Conservation (phyloP, 2,113 vertebrate species). For the Pogonocichla stellata region DNA sequence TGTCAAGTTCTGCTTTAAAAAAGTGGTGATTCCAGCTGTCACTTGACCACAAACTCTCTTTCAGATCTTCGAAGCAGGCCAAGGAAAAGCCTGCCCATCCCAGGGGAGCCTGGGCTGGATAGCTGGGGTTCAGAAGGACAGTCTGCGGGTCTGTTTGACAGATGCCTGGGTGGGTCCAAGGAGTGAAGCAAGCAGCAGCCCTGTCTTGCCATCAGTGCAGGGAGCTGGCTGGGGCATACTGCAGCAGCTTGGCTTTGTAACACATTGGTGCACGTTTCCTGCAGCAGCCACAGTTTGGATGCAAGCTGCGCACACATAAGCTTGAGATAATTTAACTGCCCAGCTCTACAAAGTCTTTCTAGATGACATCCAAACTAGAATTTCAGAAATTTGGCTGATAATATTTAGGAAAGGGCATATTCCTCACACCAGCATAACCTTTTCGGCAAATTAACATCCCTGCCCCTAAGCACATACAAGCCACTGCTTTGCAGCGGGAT, state of each 20-base stretch:
- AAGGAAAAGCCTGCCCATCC: neutral
- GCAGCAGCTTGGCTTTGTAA: neutral
- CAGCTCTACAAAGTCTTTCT: neutral
- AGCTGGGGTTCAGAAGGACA: neutral
- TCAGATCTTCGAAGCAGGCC: neutral
- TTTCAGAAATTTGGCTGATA: neutral
- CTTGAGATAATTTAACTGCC: neutral
- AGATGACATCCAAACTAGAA: neutral
- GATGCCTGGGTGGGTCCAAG: conserved; percentile 8
- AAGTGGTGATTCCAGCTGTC: neutral
- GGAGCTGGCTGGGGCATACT: rapidly evolving
- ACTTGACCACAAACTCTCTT: neutral
- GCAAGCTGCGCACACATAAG: rapidly evolving
- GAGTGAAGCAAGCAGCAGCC: neutral
- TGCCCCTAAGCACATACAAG: neutral
- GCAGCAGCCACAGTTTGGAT: neutral
- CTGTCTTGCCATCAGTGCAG: neutral
- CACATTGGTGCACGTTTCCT: neutral
- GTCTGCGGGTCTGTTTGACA: neutral
- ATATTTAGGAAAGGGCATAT: neutral
- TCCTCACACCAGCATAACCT: neutral
- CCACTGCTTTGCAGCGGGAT: neutral
- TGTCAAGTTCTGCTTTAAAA: neutral
- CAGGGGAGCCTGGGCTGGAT: neutral
- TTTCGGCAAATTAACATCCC: neutral